Evolutionary conservation across 2,113 vertebrate species (phyloP).

Genomic region (Brienomyrus longianalis): DNA sequence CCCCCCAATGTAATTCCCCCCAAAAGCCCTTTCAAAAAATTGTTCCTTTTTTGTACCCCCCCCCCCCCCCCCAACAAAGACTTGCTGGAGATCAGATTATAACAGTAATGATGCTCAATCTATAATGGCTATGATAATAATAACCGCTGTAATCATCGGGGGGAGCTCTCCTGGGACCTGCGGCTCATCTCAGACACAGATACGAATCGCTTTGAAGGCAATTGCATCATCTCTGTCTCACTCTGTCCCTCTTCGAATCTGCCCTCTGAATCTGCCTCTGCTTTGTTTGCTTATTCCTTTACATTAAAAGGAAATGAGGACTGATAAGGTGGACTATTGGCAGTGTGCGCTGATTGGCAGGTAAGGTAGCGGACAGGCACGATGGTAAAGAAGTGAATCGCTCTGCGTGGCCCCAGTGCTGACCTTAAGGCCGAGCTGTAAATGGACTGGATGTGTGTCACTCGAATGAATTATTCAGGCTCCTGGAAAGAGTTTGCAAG

Average conservation of each 20-base stretch:
- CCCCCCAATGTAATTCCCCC: background rate
- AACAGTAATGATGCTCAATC: constrained; percentile 9
- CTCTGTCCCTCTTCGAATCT: background rate
- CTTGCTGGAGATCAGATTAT: background rate
- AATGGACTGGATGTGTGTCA: background rate
- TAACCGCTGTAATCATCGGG: background rate
- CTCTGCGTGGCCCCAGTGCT: background rate
- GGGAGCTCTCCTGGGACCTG: background rate
- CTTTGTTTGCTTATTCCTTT: background rate
- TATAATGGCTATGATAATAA: background rate
- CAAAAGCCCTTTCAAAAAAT: background rate
- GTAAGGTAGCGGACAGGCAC: background rate
- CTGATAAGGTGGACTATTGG: background rate
- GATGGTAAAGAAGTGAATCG: background rate
- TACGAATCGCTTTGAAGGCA: background rate
- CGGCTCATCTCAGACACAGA: background rate
- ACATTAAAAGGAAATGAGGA: background rate
- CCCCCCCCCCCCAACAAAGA: background rate
- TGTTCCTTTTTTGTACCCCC: background rate
- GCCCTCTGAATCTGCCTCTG: background rate
- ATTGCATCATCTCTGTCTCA: constrained; percentile 15
- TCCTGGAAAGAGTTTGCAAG: background rate
- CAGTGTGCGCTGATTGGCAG: background rate
- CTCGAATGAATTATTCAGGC: constrained; percentile 5
- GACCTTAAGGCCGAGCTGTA: background rate